Base-by-base conservation (phyloP, 2,113 vertebrate species). In the Otis tarda region DNA sequence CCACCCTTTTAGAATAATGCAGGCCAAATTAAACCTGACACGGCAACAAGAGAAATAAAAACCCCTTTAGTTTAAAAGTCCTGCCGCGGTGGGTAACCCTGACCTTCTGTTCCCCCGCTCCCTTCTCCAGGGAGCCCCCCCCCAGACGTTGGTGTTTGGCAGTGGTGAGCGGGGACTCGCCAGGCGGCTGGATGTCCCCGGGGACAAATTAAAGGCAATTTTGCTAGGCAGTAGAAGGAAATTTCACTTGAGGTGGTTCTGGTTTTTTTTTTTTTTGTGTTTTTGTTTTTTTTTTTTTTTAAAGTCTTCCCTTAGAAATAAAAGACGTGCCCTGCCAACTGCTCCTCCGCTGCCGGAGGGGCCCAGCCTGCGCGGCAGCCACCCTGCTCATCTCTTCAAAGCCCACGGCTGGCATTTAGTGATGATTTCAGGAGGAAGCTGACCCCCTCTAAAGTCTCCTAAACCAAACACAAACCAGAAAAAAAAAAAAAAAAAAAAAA, bases 31-130 rank as follows among this genome's bases (percentile, higher is more conserved):
- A 98, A 98, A 98, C 97, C 95, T 97, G 98, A 98, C 98, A 98
- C 68, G 95, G 98, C 96, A 97, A 98, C 98, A 97, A 98, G 97
- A 97, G 98, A 97, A 98, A 98, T 97, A 96, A 98, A 98, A 98
- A 92, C 97, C 97, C 97, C 97, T 98, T 98, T 98, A 98, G 98
- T 97, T 98, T 98, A 97, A 98, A 98, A 98, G 98, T 98, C 98
- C 98, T 97, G 97, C 98, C 97, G 91, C 98, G 97, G 98, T 97
- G 97, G 97, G 97, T 97, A 97, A 97, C 98, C 97, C 98, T 98
- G 98, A 98, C 98, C 98, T 98, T 98, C 98, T 95, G 96, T 92
- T 86, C 94, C 65, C 96, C 97, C 96, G 37, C 64, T 92, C 89
- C 14, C 92, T 89, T 93, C 98, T 94, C 97, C 91, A 31, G 96